Conservation (phyloP, 2,888 invertebrate genomes). For the Lamellibrachia columna region DNA sequence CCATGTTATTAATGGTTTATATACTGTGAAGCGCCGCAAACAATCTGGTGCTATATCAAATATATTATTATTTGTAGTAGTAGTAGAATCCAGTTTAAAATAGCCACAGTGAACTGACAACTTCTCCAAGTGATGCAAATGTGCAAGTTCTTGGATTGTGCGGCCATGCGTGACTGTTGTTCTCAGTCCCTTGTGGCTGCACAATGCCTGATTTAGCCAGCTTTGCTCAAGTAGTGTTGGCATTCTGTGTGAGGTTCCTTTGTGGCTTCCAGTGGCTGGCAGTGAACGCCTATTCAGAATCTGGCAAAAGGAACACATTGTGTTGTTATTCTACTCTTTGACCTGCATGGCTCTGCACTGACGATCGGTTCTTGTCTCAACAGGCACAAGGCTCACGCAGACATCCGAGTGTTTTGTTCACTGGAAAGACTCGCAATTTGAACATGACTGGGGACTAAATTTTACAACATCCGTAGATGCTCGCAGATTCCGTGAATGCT, state of each 20-base stretch:
- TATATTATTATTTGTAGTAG: too few species aligned
- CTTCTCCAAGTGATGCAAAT: not conserved
- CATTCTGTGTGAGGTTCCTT: not conserved
- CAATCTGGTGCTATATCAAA: too few species aligned
- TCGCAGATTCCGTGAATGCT: conserved; percentile 79
- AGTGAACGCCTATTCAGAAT: not conserved
- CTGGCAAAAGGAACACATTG: conserved; percentile 10
- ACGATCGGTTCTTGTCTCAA: not conserved
- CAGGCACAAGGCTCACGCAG: conserved; percentile 93
- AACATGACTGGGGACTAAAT: conserved; percentile 96
- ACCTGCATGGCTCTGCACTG: conserved; percentile 18
- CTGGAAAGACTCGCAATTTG: conserved; percentile 86
- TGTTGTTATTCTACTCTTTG: not conserved
- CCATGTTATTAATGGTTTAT: too few species aligned
- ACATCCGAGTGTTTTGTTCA: conserved; percentile 99
- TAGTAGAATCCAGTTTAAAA: not conserved
- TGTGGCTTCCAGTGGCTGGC: not conserved
- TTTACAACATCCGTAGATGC: conserved; percentile 98
- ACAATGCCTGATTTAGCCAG: not conserved
- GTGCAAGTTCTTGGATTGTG: not conserved
- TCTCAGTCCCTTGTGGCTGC: not conserved
- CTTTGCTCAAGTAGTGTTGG: not conserved
- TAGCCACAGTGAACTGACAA: not conserved
- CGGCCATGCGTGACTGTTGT: not conserved
- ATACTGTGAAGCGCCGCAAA: too few species aligned